Base-by-base conservation (phyloP, 2,888 invertebrate species). In the Acronicta leporina region DNA sequence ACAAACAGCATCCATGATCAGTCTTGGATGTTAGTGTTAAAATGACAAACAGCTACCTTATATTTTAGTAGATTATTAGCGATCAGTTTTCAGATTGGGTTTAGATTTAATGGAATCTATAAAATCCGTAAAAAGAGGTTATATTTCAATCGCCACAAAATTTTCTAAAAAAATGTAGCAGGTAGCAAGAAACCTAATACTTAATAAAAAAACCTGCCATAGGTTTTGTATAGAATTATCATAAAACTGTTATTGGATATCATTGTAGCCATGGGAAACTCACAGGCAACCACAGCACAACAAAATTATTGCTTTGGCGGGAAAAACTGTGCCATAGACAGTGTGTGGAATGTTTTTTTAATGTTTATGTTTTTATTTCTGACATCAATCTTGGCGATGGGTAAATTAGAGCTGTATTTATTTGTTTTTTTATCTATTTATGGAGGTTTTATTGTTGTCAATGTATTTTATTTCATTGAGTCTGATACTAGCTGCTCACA, bases 251-350 rank as follows among this genome's bases (percentile, higher is more conserved):
- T 55, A 67, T 47, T 15, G 52, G 53, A 27, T 61, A 33, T 49
- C 49, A 63, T 64, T 63, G 66, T 61, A 11, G 70, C 68, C 74
- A 78, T 80, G 79, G 67, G 71, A 68, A 73, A 68, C 15, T 76
- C 76, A 63, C 76, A 76, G 58, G 73, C 81, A 85, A 83, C 83
- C 79, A 76, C 67, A 75, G 73, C 75, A 76, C 67, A 75, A 74
- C 75, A 58, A 80, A 85, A 85, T 86, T 80, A 82, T 84, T 81
- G 74, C 66, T 66, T 72, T 50, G 47, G 59, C 63, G 63, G 71
- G 63, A 80, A 80, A 77, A 79, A 68, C 54, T 59, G 14, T 30
- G 57, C 62, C 50, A 62, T 41, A 62, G 49, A 63, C 43, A 68
- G 41, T 30, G 42, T 58, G 40, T 16, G 61, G 55, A 48, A 59